Percentiles rank a stretch among this genome's conserved stretches.
phyloP scores from a whole-genome alignment of 1,140 invertebrate species.

The Trypoxylus dichotomus region DNA sequence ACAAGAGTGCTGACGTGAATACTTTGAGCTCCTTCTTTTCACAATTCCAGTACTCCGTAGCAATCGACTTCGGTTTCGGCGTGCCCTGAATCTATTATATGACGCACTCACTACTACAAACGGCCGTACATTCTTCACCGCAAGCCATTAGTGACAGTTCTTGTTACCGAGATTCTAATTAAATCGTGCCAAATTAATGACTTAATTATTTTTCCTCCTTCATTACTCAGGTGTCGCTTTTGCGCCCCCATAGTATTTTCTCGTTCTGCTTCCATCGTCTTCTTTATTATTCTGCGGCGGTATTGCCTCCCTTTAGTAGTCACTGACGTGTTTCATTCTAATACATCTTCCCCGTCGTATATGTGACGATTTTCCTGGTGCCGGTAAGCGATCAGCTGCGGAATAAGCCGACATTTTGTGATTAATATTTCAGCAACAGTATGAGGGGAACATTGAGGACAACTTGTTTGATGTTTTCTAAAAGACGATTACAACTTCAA shows the following conservation, averaged over 20 bases:
- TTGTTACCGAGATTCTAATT: conserved; percentile 23
- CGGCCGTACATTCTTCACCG: conserved; percentile 2
- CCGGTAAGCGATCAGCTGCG: not conserved
- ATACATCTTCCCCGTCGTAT: not conserved
- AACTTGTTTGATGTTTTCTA: not conserved
- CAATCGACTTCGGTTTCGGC: conserved; percentile 1
- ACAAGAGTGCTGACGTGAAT: too few species aligned
- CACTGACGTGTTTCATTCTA: not conserved
- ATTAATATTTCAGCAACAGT: not conserved
- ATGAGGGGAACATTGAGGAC: not conserved
- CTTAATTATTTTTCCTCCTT: conserved; percentile 17
- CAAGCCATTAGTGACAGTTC: conserved; percentile 22
- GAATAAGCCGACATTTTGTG: not conserved
- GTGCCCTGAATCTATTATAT: conserved; percentile 2
- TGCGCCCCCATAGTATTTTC: not conserved
- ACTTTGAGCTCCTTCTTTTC: not conserved
- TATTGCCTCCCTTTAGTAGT: not conserved
- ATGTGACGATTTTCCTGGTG: not conserved
- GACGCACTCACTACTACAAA: conserved; percentile 20
- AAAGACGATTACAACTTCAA: not conserved
- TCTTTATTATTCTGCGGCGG: not conserved
- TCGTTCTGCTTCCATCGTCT: not conserved
- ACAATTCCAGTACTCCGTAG: not conserved
- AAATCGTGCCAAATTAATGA: conserved; percentile 21
- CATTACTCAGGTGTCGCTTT: conserved; percentile 20